These are phyloP conservation scores for Brachionus plicatilis DNA, from an alignment of 1,140 invertebrate species.

Conservation along the genomic window DNA sequence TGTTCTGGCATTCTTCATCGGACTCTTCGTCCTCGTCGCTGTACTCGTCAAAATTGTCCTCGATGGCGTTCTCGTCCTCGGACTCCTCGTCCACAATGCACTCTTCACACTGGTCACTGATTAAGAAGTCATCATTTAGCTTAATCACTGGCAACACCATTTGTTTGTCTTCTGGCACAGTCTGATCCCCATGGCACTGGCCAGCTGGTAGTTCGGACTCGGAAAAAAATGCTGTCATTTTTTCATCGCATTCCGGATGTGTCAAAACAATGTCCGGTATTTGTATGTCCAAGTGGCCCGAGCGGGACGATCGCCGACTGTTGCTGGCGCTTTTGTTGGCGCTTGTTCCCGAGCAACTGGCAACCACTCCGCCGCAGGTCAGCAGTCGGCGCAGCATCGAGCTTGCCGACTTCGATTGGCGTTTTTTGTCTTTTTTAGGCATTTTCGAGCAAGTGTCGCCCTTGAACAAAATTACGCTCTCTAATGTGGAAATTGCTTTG, in stretches of 20 bases:
- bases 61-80: neutral
- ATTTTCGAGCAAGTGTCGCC: neutral
- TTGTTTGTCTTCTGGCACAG: neutral
- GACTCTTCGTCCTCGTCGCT: neutral
- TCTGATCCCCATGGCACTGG: neutral
- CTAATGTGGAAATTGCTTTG: neutral
- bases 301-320: neutral
- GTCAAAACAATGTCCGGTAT: conserved; percentile 3
- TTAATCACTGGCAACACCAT: neutral
- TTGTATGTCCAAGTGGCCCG: neutral
- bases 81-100: neutral
- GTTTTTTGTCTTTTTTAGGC: neutral
- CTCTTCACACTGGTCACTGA: neutral
- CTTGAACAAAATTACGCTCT: neutral
- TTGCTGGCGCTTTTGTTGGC: neutral
- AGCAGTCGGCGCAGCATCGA: neutral
- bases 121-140: conserved; percentile 1
- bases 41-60: neutral
- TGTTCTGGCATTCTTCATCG: neutral
- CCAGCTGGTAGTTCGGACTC: neutral
- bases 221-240: neutral
- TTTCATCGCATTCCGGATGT: neutral
- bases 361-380: neutral
- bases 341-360: neutral
- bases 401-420: conserved; percentile 17